Evolutionary conservation across 2,113 vertebrate genomes (phyloP).

Genomic region (Dendrocopos noguchii): DNA sequence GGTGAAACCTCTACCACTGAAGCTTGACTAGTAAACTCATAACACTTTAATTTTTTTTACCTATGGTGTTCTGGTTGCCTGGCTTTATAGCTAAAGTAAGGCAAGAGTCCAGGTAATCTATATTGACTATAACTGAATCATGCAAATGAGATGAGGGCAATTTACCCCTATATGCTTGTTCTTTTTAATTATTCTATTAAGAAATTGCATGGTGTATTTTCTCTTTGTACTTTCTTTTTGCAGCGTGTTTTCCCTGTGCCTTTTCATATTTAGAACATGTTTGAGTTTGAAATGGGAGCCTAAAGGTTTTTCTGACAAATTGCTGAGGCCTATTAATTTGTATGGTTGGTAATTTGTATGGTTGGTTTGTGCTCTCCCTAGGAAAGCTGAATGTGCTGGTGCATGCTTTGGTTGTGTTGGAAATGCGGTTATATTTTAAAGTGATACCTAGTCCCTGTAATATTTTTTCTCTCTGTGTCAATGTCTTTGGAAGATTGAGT

Average conservation of each 20-base stretch:
- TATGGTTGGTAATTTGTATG: constrained; percentile 52
- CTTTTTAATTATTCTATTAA: constrained; percentile 27
- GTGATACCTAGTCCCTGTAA: constrained; percentile 8
- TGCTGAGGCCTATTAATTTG: constrained; percentile 42
- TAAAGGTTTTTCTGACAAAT: constrained; percentile 45
- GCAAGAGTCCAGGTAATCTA: neutral
- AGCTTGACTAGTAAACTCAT: neutral
- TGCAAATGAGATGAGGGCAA: neutral
- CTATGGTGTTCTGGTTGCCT: neutral
- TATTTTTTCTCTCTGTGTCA: constrained; percentile 31
- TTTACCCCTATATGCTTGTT: neutral
- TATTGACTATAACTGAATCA: neutral
- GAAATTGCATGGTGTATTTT: neutral
- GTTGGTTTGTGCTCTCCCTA: constrained; percentile 41
- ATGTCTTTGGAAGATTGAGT: constrained; percentile 59
- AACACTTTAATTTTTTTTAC: neutral
- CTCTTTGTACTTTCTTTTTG: neutral
- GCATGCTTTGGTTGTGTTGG: constrained; percentile 17
- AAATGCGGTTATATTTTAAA: constrained; percentile 56
- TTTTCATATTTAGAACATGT: constrained; percentile 15
- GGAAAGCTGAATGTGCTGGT: constrained; percentile 48
- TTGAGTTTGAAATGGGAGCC: constrained; percentile 42
- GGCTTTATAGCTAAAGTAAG: neutral
- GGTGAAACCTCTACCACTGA: neutral
- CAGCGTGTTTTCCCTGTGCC: neutral